These are phyloP conservation scores for Ceratitis capitata DNA, from an alignment of 1,140 invertebrate species.

Conservation along the genomic window DNA sequence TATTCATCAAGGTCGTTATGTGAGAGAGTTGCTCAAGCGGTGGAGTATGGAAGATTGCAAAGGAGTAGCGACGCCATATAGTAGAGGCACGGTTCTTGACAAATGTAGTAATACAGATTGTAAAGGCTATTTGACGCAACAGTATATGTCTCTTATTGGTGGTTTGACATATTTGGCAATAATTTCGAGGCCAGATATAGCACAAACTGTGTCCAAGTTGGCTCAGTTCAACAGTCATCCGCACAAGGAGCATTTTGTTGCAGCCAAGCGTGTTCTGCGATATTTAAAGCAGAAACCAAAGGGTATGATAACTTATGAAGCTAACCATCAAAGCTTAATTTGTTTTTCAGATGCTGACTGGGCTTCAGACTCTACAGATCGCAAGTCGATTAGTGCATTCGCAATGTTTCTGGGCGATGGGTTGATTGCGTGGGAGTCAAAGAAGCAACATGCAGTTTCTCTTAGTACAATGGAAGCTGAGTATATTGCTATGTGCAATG, in stretches of 20 bases:
- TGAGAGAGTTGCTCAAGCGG: not conserved
- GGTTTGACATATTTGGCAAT: conserved; percentile 39
- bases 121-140: not conserved
- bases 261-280: conserved; percentile 42
- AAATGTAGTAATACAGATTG: conserved; percentile 23
- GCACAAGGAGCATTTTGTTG: conserved; percentile 38
- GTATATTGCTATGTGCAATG: conserved; percentile 64
- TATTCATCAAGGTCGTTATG: conserved; percentile 8
- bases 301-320: not conserved
- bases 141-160: conserved; percentile 38
- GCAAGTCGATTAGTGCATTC: not conserved
- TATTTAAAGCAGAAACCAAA: conserved; percentile 32
- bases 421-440: not conserved
- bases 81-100: not conserved
- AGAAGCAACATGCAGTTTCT: conserved; percentile 42
- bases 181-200: conserved; percentile 41
- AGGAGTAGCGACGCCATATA: not conserved
- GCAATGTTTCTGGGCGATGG: not conserved
- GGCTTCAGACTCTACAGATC: conserved; percentile 47
- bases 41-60: conserved; percentile 19
- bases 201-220: conserved; percentile 15
- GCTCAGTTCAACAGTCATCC: conserved; percentile 39
- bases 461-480: conserved; percentile 64
- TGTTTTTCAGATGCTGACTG: conserved; percentile 49
- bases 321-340: not conserved